Evolutionary conservation across 1,140 invertebrate genomes (phyloP).

Genomic region (Charaxes varanes): DNA sequence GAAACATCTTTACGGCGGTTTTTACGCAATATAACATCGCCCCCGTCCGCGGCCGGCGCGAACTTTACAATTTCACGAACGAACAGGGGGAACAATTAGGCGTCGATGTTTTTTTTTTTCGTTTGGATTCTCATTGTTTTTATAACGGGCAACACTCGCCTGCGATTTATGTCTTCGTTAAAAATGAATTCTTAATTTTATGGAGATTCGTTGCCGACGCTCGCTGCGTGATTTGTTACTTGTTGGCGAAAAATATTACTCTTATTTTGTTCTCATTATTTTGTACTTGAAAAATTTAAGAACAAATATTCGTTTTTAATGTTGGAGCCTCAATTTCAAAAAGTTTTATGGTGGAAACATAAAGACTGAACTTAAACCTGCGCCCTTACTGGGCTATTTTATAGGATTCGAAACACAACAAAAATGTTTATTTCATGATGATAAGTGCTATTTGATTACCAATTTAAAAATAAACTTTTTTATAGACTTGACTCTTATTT

Average conservation of each 20-base stretch:
- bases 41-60: slow-evolving; percentile 52
- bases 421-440: no score
- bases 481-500: no score
- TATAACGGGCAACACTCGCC: slow-evolving; percentile 35
- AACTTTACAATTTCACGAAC: slow-evolving; percentile 73
- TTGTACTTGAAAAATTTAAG: no score
- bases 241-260: slow-evolving; percentile 9
- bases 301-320: no score
- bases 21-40: slow-evolving; percentile 69
- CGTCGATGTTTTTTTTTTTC: slow-evolving; percentile 55
- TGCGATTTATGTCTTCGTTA: slow-evolving; percentile 63
- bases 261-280: slow-evolving; percentile 6
- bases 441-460: no score
- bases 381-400: no score
- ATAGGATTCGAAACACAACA: no score
- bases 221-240: slow-evolving; percentile 38
- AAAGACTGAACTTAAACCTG: no score
- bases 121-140: slow-evolving; percentile 62
- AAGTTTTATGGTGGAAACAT: no score
- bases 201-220: slow-evolving; percentile 42
- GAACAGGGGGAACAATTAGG: slow-evolving; percentile 73
- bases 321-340: no score
- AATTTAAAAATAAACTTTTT: no score
- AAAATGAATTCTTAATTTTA: slow-evolving; percentile 69
- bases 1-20: slow-evolving; percentile 72